Evolutionary conservation across 64 coral and sea anemone species (phyloP).

Genomic region (Montipora efflorescens): DNA sequence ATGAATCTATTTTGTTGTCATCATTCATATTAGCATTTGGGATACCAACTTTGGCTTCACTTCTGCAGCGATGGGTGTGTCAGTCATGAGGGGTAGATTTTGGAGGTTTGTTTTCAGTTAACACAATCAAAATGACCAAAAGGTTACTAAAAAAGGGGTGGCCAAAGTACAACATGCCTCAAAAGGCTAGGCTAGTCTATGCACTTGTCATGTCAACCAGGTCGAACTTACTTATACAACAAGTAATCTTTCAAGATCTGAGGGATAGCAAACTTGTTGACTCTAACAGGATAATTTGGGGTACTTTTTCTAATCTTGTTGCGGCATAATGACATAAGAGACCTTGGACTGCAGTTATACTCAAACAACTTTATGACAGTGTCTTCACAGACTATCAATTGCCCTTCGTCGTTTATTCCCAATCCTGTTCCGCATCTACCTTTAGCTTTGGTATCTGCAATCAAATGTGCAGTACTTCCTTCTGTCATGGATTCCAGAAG

Average conservation of each 20-base stretch:
- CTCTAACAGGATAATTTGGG: slow-evolving; percentile 6
- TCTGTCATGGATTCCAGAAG: slow-evolving; percentile 67
- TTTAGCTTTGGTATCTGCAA: slow-evolving; percentile 32
- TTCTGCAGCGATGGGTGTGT: too few species aligned
- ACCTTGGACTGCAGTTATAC: slow-evolving; percentile 44
- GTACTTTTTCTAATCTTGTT: slow-evolving; percentile 6
- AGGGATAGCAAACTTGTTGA: slow-evolving; percentile 44
- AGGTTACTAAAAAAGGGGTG: too few species aligned
- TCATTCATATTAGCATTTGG: too few species aligned
- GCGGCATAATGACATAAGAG: slow-evolving; percentile 58
- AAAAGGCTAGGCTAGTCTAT: too few species aligned
- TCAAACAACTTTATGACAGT: slow-evolving; percentile 66
- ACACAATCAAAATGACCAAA: too few species aligned
- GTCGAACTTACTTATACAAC: slow-evolving; percentile 28
- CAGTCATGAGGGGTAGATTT: too few species aligned
- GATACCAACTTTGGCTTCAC: too few species aligned
- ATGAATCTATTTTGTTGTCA: too few species aligned
- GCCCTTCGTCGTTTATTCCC: slow-evolving; percentile 58
- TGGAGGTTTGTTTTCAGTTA: too few species aligned
- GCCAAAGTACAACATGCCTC: too few species aligned
- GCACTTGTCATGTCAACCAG: not conserved
- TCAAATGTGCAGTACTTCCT: slow-evolving; percentile 59
- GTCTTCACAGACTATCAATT: slow-evolving; percentile 76
- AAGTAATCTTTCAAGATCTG: slow-evolving; percentile 63
- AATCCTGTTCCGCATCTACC: not conserved